Evolutionary conservation across 2,797 vertebrate species (phyloP).

Genomic region (Astyanax mexicanus): DNA sequence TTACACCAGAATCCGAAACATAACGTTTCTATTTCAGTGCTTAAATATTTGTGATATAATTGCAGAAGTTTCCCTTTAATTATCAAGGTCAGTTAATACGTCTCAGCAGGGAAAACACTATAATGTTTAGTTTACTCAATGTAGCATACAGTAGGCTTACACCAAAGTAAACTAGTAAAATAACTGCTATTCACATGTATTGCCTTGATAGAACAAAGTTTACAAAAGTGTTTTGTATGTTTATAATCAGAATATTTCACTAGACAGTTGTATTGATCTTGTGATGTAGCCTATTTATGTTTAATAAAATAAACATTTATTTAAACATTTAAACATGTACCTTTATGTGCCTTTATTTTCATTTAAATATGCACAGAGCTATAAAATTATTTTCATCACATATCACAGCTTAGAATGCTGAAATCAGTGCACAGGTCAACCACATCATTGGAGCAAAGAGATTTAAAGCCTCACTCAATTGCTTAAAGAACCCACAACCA

Average conservation of each 20-base stretch:
- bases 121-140: neutral
- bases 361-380: no score
- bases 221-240: constrained; percentile 13
- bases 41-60: neutral
- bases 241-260: constrained; percentile 7
- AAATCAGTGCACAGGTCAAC: no score
- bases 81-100: neutral
- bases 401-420: no score
- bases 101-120: neutral
- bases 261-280: neutral
- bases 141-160: neutral
- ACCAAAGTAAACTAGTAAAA: constrained; percentile 8
- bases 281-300: constrained; percentile 11
- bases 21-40: neutral
- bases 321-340: no score
- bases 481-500: no score
- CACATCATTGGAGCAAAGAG: no score
- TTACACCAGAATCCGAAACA: no score
- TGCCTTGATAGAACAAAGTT: constrained; percentile 10
- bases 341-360: no score
- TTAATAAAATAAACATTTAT: constrained; percentile 13
- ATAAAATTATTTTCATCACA: no score
- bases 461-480: no score
- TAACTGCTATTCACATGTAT: constrained; percentile 4
- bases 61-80: neutral